These are phyloP conservation scores for Siphamia tubifer DNA, from an alignment of 2,113 vertebrate genomes.

Conservation along the genomic window DNA sequence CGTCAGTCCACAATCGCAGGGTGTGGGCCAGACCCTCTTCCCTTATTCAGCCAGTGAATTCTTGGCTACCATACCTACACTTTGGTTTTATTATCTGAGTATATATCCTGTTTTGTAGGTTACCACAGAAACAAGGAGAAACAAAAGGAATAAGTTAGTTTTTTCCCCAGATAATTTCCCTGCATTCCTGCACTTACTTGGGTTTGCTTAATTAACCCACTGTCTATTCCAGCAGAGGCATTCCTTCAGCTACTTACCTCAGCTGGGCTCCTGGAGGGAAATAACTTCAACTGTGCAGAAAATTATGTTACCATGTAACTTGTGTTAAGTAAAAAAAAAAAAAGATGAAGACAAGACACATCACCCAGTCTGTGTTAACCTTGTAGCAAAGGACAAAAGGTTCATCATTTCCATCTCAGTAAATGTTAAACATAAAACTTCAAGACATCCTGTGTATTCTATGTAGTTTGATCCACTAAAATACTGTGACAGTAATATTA, in stretches of 20 bases:
- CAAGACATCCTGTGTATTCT: too few species aligned
- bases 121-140: slow-evolving; percentile 58
- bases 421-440: too few species aligned
- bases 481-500: too few species aligned
- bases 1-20: slow-evolving; percentile 13
- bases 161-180: slow-evolving; percentile 52
- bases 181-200: slow-evolving; percentile 16
- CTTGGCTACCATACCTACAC: slow-evolving; percentile 46
- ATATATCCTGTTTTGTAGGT: slow-evolving; percentile 77
- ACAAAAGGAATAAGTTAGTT: slow-evolving; percentile 57
- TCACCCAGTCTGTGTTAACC: too few species aligned
- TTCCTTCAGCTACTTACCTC: slow-evolving; percentile 15
- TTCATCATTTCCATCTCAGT: too few species aligned
- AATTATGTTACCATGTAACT: slow-evolving; percentile 5
- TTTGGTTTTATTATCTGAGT: slow-evolving; percentile 72
- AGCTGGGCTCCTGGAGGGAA: slow-evolving; percentile 4
- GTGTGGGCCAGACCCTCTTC: slow-evolving; percentile 38
- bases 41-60: slow-evolving; percentile 41
- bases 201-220: slow-evolving; percentile 10
- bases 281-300: background rate
- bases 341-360: background rate
- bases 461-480: too few species aligned
- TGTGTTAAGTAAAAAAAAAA: background rate
- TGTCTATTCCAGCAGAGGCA: background rate
- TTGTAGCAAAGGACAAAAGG: too few species aligned